These are phyloP conservation scores for Lemur catta DNA, from an alignment of 2,797 vertebrate species.

Conservation along the genomic window DNA sequence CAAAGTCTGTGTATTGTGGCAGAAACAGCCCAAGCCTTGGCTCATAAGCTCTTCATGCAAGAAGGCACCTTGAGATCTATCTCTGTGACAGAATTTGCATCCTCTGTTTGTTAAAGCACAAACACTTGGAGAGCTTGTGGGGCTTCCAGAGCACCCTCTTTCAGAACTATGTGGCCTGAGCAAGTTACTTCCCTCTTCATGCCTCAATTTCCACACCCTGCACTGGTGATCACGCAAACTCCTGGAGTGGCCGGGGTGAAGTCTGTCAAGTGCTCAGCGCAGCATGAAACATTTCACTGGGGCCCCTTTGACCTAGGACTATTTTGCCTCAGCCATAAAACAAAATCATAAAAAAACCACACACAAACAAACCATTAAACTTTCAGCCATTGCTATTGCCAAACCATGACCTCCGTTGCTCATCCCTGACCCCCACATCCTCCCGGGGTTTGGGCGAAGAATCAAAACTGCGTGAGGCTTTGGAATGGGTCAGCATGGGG, in stretches of 20 bases:
- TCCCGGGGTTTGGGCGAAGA: accelerated
- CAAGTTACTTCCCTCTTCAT: background rate
- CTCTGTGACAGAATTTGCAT: background rate
- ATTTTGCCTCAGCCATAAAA: background rate
- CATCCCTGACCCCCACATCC: background rate
- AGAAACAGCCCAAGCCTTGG: background rate
- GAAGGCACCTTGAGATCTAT: background rate
- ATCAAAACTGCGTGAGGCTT: background rate
- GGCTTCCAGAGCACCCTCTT: background rate
- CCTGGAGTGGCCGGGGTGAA: background rate
- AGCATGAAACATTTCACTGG: background rate
- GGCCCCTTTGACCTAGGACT: background rate
- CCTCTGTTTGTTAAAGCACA: background rate
- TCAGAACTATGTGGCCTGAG: background rate
- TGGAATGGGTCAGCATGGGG: background rate
- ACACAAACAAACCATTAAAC: background rate
- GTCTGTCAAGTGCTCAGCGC: background rate
- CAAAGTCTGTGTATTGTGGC: background rate
- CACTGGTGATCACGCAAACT: too few relatives aligned
- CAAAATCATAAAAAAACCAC: background rate
- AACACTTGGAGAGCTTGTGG: accelerated
- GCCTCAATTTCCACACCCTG: background rate
- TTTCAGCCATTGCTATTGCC: background rate
- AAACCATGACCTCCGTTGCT: background rate
- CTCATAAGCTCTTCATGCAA: background rate